Evolutionary conservation across 1,140 invertebrate genomes (phyloP), one percentile per base, ranked within the genome.

Genomic region (Cydia pomonella): DNA sequence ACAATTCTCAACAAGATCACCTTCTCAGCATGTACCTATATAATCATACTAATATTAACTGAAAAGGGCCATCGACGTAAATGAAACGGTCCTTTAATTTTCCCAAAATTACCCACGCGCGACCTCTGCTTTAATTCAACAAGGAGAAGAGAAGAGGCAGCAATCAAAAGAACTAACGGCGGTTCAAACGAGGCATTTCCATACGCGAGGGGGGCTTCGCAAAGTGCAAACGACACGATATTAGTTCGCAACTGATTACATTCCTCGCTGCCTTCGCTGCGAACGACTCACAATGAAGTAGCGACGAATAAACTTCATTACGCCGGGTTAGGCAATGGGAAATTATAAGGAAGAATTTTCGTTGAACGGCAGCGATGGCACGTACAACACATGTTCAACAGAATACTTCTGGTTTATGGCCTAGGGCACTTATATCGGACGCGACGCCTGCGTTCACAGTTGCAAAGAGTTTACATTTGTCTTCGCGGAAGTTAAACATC

Each of bases 231-330:
- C 84, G 88, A 83, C 88, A 86, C 82, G 79, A 84, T 90, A 87
- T 92, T 90, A 91, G 88, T 91, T 91, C 84, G 79, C 86, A 88
- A 89, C 90, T 91, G 87, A 91, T 92, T 92, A 92, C 89, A 92
- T 91, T 90, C 84, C 86, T 79, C 80, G 84, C 77, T 79, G 76
- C 81, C 81, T 87, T 79, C 80, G 81, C 78, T 78, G 78, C 80
- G 81, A 88, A 90, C 83, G 86, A 87, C 86, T 88, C 82, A 81
- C 84, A 87, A 88, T 89, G 85, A 90, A 90, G 88, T 89, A 88
- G 83, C 86, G 81, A 84, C 84, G 88, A 90, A 92, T 93, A 92
- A 92, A 92, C 89, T 92, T 92, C 87, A 93, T 93, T 91, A 91
- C 84, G 79, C 79, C 81, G 84, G 89, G 86, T 91, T 91, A 91